Percentiles rank a stretch among this genome's conserved stretches.
Conservation (phyloP, 92 coral and sea anemone genomes). For the Zoanthus sansibaricus region DNA sequence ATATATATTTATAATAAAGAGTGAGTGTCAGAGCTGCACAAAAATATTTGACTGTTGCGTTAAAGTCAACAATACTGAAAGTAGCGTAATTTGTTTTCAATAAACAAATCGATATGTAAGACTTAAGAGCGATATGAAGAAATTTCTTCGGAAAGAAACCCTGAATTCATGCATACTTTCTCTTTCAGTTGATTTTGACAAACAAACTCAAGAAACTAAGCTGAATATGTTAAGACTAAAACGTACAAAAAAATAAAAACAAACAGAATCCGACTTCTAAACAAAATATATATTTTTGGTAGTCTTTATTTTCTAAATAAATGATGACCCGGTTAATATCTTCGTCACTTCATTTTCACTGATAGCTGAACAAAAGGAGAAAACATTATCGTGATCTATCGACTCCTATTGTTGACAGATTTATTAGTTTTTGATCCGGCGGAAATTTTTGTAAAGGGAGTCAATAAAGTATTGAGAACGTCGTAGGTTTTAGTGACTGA, state of each 20-base stretch:
- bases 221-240: not conserved
- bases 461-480: not conserved
- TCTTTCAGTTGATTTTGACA: too few species aligned
- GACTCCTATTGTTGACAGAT: constrained; percentile 9
- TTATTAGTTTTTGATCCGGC: constrained; percentile 8
- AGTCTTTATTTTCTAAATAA: not conserved
- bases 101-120: too few species aligned
- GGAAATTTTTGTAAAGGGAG: constrained; percentile 26
- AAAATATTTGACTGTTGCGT: too few species aligned
- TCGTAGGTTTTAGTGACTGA: not conserved
- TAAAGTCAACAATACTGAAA: too few species aligned
- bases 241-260: not conserved
- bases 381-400: constrained; percentile 18
- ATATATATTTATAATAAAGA: too few species aligned
- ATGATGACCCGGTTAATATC: not conserved
- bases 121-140: too few species aligned
- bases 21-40: too few species aligned
- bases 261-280: not conserved
- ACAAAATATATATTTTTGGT: not conserved
- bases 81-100: too few species aligned
- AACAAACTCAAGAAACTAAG: too few species aligned
- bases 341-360: constrained; percentile 33
- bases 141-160: too few species aligned
- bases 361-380: constrained; percentile 46
- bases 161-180: too few species aligned